Percentiles rank a stretch among this genome's conserved stretches.
phyloP scores from a whole-genome alignment of 2,888 invertebrate species.

The Acleris holmiana region DNA sequence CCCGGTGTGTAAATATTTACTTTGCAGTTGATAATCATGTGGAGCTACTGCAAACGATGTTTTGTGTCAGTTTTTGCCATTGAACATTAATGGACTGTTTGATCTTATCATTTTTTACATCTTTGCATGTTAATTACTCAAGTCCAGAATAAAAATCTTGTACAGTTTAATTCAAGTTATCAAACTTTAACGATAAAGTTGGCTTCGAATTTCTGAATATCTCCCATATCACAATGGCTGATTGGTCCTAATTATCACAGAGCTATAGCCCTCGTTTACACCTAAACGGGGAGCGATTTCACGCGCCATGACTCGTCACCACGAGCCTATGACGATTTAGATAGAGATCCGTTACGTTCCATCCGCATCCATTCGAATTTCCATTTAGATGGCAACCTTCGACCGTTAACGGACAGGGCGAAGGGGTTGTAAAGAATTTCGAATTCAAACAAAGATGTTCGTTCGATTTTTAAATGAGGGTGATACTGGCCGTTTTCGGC shows the following conservation, averaged over 20 bases:
- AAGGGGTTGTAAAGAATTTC: constrained; percentile 34
- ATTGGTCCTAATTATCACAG: neutral
- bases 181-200: too few species aligned
- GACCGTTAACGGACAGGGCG: constrained; percentile 32
- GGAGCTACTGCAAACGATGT: constrained; percentile 52
- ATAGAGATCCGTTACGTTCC: constrained; percentile 34
- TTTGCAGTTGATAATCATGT: constrained; percentile 57
- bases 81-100: neutral
- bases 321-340: constrained; percentile 33
- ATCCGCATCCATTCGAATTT: constrained; percentile 31
- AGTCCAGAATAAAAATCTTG: too few species aligned
- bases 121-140: too few species aligned
- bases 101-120: neutral
- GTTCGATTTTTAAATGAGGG: constrained; percentile 17
- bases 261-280: too few species aligned
- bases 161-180: too few species aligned
- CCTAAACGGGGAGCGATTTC: constrained; percentile 21
- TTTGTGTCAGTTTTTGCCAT: constrained; percentile 32
- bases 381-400: constrained; percentile 36
- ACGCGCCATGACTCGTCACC: constrained; percentile 24
- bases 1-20: constrained; percentile 61
- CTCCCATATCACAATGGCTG: neutral
- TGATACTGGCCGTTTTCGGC: neutral
- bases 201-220: too few species aligned
- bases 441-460: constrained; percentile 32